Base-by-base conservation (phyloP, 2,888 invertebrate genomes). In the Plebejus melissa region DNA sequence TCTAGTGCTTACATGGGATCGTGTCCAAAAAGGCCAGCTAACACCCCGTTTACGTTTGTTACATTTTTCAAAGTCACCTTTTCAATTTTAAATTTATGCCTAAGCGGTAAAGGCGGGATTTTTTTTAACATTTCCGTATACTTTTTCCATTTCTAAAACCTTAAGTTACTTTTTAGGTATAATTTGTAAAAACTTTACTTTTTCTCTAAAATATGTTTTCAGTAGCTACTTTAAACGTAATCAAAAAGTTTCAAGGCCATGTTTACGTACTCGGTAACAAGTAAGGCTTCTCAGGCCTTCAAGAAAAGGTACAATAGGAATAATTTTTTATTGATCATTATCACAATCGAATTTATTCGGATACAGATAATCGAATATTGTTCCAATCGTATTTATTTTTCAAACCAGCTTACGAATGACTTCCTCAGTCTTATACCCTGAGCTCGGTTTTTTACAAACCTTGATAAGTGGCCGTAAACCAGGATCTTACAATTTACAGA, bases 1-100 rank as follows among this genome's bases (percentile, higher is more conserved):
- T 80, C 76, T 77, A 77, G 78, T 78, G 78, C 78, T 80, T 79
- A 80, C 80, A 76, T 76, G 76, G 76, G 76, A 78, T 80, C 79
- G 79, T 79, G 77, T 80, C 79, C 77, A 76, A 76, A 78, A 80
- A 80, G 80, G 77, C 76, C 77, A 72, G 75, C 76, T 77, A 75
- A 74, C 72, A 75, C 76, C 71, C 65, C 72, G 74, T 76, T 76
- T 77, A 79, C 76, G 78, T 77, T 76, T 74, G 76, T 75, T 70
- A 79, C 77, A 75, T 74, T 78, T 71, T 78, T 76, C 76, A 75
- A 74, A 74, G 74, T 76, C 76, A 74, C 70, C 71, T 70, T 77
- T 78, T 77, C 76, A 72, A 72, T 77, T 77, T 76, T 77, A 77
- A 76, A 79, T 79, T 76, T 78, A 79, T 79, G 76, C 72, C 78